Conservation (phyloP, 53 echinoderm and acorn worm species). For the Stichopus horrens region DNA sequence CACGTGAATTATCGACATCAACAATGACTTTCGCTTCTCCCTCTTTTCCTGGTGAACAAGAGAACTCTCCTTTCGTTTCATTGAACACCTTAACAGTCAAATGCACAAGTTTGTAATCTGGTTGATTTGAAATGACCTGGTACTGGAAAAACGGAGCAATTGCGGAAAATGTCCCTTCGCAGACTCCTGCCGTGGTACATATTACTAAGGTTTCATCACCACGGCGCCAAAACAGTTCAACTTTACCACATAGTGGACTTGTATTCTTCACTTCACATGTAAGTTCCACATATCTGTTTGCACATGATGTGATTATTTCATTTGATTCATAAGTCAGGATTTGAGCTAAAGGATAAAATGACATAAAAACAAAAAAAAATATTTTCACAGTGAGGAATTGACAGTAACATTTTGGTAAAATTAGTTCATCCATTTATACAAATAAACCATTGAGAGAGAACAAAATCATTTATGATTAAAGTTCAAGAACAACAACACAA, state of each 20-base stretch:
- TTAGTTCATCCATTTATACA: too few relatives aligned
- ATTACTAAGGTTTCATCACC: background rate
- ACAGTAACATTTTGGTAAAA: too few relatives aligned
- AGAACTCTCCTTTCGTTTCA: background rate
- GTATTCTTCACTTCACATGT: constrained; percentile 18
- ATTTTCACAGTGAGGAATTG: background rate
- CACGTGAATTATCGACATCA: background rate
- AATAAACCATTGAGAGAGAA: too few relatives aligned
- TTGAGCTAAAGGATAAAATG: background rate
- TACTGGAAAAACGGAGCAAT: constrained; percentile 8
- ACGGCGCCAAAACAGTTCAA: background rate
- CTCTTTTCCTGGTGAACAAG: background rate
- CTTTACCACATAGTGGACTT: constrained; percentile 7
- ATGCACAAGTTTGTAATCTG: constrained; percentile 30
- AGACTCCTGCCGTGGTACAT: background rate
- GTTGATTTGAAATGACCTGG: constrained; percentile 5
- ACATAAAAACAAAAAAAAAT: background rate
- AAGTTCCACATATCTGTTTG: constrained; percentile 15
- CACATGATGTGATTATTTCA: background rate
- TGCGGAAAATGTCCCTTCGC: background rate
- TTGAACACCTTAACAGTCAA: background rate
- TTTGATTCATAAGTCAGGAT: background rate
- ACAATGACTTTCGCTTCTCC: background rate
- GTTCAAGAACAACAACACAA: too few relatives aligned
- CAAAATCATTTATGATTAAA: too few relatives aligned